phyloP scores from a whole-genome alignment of 2,888 invertebrate species.

The Callyntrura sp. region DNA sequence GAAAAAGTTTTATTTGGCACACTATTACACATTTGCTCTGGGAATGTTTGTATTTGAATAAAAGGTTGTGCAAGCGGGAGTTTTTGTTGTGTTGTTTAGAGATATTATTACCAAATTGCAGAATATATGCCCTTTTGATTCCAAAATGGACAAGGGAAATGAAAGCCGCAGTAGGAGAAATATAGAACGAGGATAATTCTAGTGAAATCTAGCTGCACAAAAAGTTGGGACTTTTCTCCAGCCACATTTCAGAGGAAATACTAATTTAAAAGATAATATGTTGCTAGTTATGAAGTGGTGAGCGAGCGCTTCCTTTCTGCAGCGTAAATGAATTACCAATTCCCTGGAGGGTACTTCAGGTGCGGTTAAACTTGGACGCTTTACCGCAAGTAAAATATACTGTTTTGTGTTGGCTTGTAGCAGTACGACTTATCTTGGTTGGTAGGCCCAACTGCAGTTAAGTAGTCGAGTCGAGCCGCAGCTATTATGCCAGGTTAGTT shows the following conservation, averaged over 20 bases:
- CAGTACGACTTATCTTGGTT: neutral
- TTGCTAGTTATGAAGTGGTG: conserved; percentile 3
- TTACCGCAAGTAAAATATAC: neutral
- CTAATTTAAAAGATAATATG: conserved; percentile 44
- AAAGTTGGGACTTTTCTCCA: neutral
- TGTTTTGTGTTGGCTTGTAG: neutral
- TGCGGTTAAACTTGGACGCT: conserved; percentile 27
- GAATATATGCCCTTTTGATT: neutral
- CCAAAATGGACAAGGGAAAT: neutral
- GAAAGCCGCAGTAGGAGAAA: conserved; percentile 20
- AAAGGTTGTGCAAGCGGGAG: no score
- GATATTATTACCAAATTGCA: no score
- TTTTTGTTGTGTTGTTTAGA: no score
- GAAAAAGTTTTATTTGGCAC: neutral
- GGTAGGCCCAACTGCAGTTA: neutral
- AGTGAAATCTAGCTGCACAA: neutral
- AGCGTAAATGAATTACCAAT: conserved; percentile 34
- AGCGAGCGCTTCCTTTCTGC: conserved; percentile 6
- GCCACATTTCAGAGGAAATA: neutral
- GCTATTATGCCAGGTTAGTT: no score
- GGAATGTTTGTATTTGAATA: no score
- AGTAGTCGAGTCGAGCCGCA: neutral
- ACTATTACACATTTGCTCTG: no score
- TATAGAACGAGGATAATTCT: conserved; percentile 37
- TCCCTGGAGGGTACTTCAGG: conserved; percentile 37